Percentiles rank a stretch among this genome's conserved stretches.
Evolutionary conservation across 2,797 vertebrate genomes (phyloP).

Genomic region (Agapornis canus): DNA sequence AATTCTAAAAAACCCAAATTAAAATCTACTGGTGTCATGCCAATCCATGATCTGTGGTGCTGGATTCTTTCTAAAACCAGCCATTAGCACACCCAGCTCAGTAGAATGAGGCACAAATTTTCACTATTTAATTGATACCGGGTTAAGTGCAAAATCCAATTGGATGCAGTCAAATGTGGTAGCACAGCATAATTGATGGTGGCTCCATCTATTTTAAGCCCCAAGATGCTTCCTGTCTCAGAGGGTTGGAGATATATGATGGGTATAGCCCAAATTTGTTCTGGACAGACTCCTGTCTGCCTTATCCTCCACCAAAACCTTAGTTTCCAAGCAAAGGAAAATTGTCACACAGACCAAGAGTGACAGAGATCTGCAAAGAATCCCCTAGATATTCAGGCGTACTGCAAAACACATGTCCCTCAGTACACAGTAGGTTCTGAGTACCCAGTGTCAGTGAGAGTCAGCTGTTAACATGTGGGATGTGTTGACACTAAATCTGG

Average conservation of each 20-base stretch:
- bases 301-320: background rate
- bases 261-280: background rate
- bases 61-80: slow-evolving; percentile 10
- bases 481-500: background rate
- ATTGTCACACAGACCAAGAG: background rate
- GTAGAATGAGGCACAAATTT: slow-evolving; percentile 10
- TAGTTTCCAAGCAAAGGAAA: background rate
- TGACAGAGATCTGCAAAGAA: background rate
- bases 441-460: background rate
- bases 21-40: background rate
- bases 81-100: background rate
- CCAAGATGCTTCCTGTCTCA: background rate
- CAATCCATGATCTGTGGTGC: background rate
- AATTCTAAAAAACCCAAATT: background rate
- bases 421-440: background rate
- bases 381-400: background rate
- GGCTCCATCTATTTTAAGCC: slow-evolving; percentile 62
- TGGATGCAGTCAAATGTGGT: slow-evolving; percentile 30
- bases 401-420: background rate
- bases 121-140: slow-evolving; percentile 39
- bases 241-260: background rate
- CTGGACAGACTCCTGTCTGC: background rate
- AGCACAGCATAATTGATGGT: slow-evolving; percentile 21
- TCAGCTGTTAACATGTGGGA: background rate
- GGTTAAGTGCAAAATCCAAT: slow-evolving; percentile 24